These are phyloP conservation scores for Agrenia bidenticulata DNA, from an alignment of 2,888 invertebrate species.

Conservation along the genomic window DNA sequence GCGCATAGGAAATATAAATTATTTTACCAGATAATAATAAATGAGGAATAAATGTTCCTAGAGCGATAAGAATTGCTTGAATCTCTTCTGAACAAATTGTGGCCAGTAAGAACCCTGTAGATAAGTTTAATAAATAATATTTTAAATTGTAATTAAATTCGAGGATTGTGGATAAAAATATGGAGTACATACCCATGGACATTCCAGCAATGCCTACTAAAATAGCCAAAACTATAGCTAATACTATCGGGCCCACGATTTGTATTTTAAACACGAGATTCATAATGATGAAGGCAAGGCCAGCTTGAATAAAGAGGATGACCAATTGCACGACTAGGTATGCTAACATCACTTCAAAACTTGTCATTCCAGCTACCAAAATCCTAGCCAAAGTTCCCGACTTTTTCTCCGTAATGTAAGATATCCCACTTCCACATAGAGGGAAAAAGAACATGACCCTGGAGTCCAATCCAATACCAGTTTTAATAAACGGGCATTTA, in stretches of 20 bases:
- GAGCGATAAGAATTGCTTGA: slow-evolving; percentile 74
- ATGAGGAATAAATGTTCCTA: slow-evolving; percentile 43
- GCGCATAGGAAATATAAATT: too few species aligned
- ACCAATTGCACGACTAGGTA: slow-evolving; percentile 92
- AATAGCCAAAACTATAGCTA: slow-evolving; percentile 79
- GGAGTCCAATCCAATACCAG: slow-evolving; percentile 51
- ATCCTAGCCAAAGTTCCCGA: slow-evolving; percentile 41
- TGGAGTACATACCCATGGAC: slow-evolving; percentile 76
- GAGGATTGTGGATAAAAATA: not conserved
- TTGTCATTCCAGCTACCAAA: slow-evolving; percentile 70
- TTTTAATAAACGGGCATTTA: slow-evolving; percentile 4
- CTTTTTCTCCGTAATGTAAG: slow-evolving; percentile 47
- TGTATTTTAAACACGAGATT: slow-evolving; percentile 85
- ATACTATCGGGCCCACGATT: slow-evolving; percentile 80
- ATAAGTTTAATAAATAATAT: too few species aligned
- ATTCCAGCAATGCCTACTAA: slow-evolving; percentile 91
- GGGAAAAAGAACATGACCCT: slow-evolving; percentile 95
- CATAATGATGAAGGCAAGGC: slow-evolving; percentile 85
- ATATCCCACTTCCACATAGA: slow-evolving; percentile 58
- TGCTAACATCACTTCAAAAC: slow-evolving; percentile 86
- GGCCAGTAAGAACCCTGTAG: slow-evolving; percentile 84
- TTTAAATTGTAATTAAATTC: too few species aligned
- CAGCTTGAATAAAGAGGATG: slow-evolving; percentile 90
- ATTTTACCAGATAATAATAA: slow-evolving; percentile 38
- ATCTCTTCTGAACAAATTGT: slow-evolving; percentile 87